Conservation (phyloP, 64 coral and sea anemone genomes). For the Actinia equina region DNA sequence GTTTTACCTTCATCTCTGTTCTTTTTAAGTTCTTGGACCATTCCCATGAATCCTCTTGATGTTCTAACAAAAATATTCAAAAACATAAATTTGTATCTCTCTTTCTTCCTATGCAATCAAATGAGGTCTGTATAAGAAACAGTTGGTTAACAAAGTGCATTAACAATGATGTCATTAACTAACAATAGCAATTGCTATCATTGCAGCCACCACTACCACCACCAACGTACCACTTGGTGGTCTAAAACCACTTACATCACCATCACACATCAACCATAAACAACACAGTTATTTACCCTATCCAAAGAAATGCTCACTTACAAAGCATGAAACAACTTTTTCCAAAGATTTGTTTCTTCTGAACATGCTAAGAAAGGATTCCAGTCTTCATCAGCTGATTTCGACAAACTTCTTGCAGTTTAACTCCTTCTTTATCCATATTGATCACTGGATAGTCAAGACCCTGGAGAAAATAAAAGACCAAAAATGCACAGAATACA, state of each 20-base stretch:
- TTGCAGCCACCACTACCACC: neutral
- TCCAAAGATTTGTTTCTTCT: constrained; percentile 46
- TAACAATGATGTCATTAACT: no score
- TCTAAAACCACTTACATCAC: neutral
- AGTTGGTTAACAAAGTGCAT: no score
- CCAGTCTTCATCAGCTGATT: constrained; percentile 44
- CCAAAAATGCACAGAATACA: neutral
- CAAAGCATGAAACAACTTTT: constrained; percentile 49
- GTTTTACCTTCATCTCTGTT: constrained; percentile 54
- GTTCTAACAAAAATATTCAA: constrained; percentile 11
- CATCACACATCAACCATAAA: neutral
- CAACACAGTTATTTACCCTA: neutral
- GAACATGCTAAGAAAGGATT: constrained; percentile 23
- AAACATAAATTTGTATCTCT: neutral
- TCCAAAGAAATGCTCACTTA: neutral
- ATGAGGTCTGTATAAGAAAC: no score
- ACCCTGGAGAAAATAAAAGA: constrained; percentile 14
- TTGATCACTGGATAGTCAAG: constrained; percentile 41
- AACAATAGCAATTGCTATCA: no score
- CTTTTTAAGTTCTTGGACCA: constrained; percentile 45
- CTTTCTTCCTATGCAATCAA: no score
- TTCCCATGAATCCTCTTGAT: constrained; percentile 45
- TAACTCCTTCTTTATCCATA: constrained; percentile 25
- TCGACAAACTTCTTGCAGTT: constrained; percentile 41
- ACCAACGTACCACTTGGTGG: no score